phyloP scores from a whole-genome alignment of 2,888 invertebrate species.

The Pherbina coryleti region DNA sequence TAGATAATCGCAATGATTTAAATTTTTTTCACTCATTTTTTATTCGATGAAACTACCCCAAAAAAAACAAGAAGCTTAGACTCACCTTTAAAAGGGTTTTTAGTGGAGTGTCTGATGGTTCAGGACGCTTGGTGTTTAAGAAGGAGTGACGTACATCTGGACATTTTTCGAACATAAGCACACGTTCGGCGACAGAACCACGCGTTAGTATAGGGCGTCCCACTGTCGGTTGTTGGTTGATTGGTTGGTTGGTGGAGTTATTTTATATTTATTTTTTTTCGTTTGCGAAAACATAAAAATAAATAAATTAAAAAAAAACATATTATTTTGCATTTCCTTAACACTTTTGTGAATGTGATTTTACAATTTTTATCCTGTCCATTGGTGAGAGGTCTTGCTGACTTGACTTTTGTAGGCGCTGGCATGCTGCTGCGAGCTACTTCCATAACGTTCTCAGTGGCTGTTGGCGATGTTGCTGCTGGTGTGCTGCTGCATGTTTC shows the following conservation, averaged over 20 bases:
- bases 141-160: conserved; percentile 77
- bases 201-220: conserved; percentile 75
- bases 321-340: neutral
- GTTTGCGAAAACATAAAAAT: conserved; percentile 8
- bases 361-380: conserved; percentile 66
- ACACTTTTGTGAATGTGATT: neutral
- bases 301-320: conserved; percentile 20
- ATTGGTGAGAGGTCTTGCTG: conserved; percentile 72
- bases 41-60: conserved; percentile 28
- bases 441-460: conserved; percentile 43
- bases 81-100: conserved; percentile 62
- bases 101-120: conserved; percentile 58
- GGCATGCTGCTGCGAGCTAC: conserved; percentile 58
- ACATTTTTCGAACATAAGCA: conserved; percentile 90
- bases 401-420: conserved; percentile 69
- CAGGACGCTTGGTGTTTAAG: conserved; percentile 71
- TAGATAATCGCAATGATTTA: conserved; percentile 33
- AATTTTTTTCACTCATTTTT: conserved; percentile 26
- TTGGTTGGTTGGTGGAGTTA: neutral
- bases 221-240: conserved; percentile 67
- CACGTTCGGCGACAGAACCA: conserved; percentile 91
- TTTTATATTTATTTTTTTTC: neutral
- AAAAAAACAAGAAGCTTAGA: neutral
- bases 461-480: conserved; percentile 41
- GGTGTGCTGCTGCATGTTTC: conserved; percentile 49